phyloP scores from a whole-genome alignment of 1,140 invertebrate species.

The Luehdorfia chinensis region DNA sequence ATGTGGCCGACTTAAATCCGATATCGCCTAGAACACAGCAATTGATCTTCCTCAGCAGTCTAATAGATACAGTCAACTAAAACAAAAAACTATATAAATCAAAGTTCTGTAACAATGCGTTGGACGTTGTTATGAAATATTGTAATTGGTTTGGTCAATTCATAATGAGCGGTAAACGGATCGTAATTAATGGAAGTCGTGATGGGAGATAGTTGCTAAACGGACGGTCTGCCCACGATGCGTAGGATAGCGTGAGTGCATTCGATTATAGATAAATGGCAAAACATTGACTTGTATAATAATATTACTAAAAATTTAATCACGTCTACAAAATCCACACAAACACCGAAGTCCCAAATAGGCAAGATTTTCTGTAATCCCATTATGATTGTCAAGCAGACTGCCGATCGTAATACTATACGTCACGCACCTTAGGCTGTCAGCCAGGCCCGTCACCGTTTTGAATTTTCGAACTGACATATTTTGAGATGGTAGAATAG shows the following conservation, averaged over 20 bases:
- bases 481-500: no score
- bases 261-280: neutral
- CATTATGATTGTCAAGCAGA: no score
- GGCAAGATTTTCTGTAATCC: no score
- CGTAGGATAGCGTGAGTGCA: slow-evolving; percentile 4
- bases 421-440: no score
- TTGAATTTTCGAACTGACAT: no score
- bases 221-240: slow-evolving; percentile 40
- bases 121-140: slow-evolving; percentile 37
- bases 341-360: no score
- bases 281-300: no score
- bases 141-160: slow-evolving; percentile 59
- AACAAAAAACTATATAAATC: slow-evolving; percentile 50
- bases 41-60: slow-evolving; percentile 13
- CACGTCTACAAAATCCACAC: no score
- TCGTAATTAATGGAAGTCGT: slow-evolving; percentile 51
- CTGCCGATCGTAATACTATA: no score
- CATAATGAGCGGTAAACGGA: slow-evolving; percentile 52
- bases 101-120: slow-evolving; percentile 28
- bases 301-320: no score
- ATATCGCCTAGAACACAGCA: neutral
- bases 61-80: slow-evolving; percentile 28
- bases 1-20: slow-evolving; percentile 1
- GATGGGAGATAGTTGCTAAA: slow-evolving; percentile 37
- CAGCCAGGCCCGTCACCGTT: no score